Evolutionary conservation across 2,888 invertebrate species (phyloP), one percentile per base, ranked within the genome.

Genomic region (Tipula confusa): DNA sequence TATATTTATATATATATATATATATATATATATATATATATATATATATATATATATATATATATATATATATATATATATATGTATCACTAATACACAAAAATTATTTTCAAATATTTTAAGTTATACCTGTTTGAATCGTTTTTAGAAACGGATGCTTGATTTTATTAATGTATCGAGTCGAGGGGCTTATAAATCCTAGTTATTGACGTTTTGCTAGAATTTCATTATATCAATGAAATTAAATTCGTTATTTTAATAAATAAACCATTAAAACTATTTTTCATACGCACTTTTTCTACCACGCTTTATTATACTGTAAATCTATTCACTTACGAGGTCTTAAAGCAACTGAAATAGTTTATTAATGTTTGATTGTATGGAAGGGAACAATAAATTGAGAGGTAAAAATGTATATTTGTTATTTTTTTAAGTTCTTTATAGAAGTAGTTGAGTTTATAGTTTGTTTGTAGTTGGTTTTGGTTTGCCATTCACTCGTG

Each of bases 331-430:
- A 80, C 80, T 80, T 31, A 29, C 29, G 80, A 80, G 80, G 80
- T 80, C 80, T 80, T 80, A 80, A 80, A 29, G 15, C 29, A 80
- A 80, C 80, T 80, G 80, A 80, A 31, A 43, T 43, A 43, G n/a
- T 43, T 64, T 33, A 33, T 33, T 33, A 33, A 33, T 9, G 33
- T 33, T 64, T 64, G 9, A 24, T 18, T 24, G 33, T 33, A 24
- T 64, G 24, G 64, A 64, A 64, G 24, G 64, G 24, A 64, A 64
- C 24, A 24, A 64, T 64, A 64, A 64, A 24, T 24, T 64, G 64
- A 64, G 64, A 64, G 24, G 64, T 64, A 64, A 64, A 64, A 64
- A 24, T 24, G 9, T 64, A 24, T 64, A 64, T 64, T 64, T 43
- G 43, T 43, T 43, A 15, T 43, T 43, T n/a, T 33, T 43, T 43